A percentile compares a stretch with the other conserved stretches of the same genome.
These are phyloP conservation scores for Myripristis murdjan DNA, from an alignment of 2,797 vertebrate genomes.

Conservation along the genomic window DNA sequence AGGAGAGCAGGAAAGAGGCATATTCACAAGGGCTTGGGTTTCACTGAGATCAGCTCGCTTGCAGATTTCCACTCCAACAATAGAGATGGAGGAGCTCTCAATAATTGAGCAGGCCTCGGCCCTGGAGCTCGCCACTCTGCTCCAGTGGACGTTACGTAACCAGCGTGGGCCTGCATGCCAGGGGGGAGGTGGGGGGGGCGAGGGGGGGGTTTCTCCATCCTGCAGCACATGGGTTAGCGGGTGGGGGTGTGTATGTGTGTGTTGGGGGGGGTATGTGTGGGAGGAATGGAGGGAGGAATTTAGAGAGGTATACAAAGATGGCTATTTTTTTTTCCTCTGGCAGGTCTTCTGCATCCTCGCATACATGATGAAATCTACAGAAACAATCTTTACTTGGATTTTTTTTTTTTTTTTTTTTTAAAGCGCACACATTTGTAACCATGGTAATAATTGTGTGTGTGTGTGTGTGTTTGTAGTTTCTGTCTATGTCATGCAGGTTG, in stretches of 20 bases:
- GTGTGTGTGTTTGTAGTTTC: too few relatives aligned
- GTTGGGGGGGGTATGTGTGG: slow-evolving; percentile 35
- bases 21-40: slow-evolving; percentile 46
- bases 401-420: too few relatives aligned
- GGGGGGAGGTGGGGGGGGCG: slow-evolving; percentile 36
- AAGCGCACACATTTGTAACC: too few relatives aligned
- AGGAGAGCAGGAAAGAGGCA: neutral
- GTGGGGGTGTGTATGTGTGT: slow-evolving; percentile 23
- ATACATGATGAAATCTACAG: neutral
- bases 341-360: neutral
- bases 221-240: slow-evolving; percentile 5
- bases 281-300: slow-evolving; percentile 15
- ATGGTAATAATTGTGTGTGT: too few relatives aligned
- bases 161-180: slow-evolving; percentile 35
- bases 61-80: slow-evolving; percentile 66
- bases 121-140: slow-evolving; percentile 20
- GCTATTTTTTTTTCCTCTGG: neutral
- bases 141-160: slow-evolving; percentile 59
- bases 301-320: slow-evolving; percentile 9
- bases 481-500: too few relatives aligned
- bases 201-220: slow-evolving; percentile 29
- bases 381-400: neutral
- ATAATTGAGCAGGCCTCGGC: slow-evolving; percentile 67
- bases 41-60: slow-evolving; percentile 54
- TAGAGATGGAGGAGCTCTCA: slow-evolving; percentile 60